Conservation (phyloP, 2,113 vertebrate species). For the Astatoreochromis straeleni region DNA sequence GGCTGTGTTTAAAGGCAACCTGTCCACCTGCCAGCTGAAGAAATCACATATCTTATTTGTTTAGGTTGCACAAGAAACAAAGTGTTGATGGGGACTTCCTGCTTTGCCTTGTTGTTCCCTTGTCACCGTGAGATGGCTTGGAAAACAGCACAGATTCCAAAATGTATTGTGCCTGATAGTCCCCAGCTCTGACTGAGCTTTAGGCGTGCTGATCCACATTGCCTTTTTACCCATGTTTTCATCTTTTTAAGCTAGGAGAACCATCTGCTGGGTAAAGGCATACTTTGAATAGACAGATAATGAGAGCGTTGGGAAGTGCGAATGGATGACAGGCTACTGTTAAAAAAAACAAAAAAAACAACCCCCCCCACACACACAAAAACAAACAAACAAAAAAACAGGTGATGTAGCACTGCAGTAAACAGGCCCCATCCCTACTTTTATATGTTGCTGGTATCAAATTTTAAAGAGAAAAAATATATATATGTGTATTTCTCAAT, state of each 20-base stretch:
- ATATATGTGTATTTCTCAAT: neutral
- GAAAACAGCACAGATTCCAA: neutral
- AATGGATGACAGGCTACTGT: neutral
- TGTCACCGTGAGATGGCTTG: neutral
- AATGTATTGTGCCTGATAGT: neutral
- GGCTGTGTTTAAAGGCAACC: neutral
- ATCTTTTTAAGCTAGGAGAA: neutral
- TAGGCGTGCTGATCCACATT: neutral
- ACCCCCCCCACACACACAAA: neutral
- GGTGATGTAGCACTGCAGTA: neutral
- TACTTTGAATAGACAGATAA: neutral
- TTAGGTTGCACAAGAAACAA: neutral
- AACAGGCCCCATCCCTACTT: neutral
- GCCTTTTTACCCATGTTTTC: neutral
- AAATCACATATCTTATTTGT: neutral
- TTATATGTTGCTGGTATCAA: neutral
- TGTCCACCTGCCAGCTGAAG: neutral
- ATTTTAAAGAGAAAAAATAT: neutral
- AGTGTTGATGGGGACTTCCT: neutral
- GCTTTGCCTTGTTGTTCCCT: neutral
- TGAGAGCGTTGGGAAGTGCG: neutral
- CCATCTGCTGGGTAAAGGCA: neutral
- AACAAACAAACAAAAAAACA: neutral
- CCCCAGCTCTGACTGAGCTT: neutral
- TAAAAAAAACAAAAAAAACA: neutral